Evolutionary conservation across 2,888 invertebrate genomes (phyloP), one percentile per base, ranked within the genome.

Genomic region (Autographa gamma): DNA sequence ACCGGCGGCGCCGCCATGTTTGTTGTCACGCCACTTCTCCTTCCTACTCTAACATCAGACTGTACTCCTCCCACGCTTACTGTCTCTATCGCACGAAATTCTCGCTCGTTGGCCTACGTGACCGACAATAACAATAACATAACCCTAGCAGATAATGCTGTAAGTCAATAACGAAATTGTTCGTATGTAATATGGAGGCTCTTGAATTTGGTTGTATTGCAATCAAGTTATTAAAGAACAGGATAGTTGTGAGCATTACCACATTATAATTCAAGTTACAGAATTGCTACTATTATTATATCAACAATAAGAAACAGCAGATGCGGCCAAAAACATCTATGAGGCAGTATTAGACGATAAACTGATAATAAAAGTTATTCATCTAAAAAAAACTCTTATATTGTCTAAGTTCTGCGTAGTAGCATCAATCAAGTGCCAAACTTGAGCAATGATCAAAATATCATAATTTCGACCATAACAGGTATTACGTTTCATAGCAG

Each of bases 121-220:
- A 95, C 94, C 88, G 90, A 92, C 93, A 93, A 93, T 91, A 94
- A 93, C 92, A 94, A 92, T 91, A 91, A 91, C 90, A 91, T 92
- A 90, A 91, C 90, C 90, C 89, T 86, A 85, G 83, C 90, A 86
- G 89, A 87, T 87, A 83, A 79, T 84, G 87, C 80, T 75, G 83
- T 80, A 82, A 81, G 80, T 73, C 73, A 82, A 80, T 82, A 77
- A 74, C 79, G 81, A 80, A 82, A 80, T 77, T 79, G 80, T 77
- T 73, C 76, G 74, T 81, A 81, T 73, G 73, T 68, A 77, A 73
- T 70, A 74, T 72, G 66, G 65, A 76, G 70, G 77, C 80, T 80
- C 70, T 82, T 69, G 41, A 75, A 79, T 78, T 84, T 80, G 73
- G 77, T 71, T 52, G 73, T 73, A 69, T 84, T 81, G 76, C 73